phyloP scores from a whole-genome alignment of 2,113 vertebrate species.

The Sorex fumeus region DNA sequence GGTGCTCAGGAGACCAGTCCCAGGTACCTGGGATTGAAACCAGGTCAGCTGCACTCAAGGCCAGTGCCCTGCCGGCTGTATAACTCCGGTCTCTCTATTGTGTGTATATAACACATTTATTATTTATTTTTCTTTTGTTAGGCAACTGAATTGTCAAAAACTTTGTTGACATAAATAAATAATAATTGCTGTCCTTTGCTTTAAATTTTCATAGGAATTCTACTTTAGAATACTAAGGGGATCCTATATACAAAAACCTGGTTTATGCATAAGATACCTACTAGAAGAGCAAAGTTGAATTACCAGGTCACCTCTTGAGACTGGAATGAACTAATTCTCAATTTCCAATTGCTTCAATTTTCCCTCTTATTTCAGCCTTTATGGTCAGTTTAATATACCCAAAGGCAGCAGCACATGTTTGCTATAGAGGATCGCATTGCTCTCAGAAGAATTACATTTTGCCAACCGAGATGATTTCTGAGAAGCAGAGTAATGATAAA shows the following conservation, averaged over 20 bases:
- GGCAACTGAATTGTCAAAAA: no score
- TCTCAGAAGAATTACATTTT: neutral
- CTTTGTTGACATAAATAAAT: no score
- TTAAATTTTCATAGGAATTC: no score
- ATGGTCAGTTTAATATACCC: fast-evolving
- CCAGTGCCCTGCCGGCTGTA: no score
- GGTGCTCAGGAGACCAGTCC: no score
- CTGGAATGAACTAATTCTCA: neutral
- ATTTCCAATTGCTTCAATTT: neutral
- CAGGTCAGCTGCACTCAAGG: no score
- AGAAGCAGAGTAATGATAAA: neutral
- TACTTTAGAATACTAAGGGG: neutral
- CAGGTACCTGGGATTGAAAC: no score
- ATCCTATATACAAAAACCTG: neutral
- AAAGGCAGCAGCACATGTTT: neutral
- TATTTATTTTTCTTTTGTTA: no score
- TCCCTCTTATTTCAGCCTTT: neutral
- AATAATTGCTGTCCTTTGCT: no score
- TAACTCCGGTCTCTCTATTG: no score
- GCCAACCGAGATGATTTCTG: neutral
- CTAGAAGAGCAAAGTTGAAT: neutral
- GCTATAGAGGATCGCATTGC: neutral
- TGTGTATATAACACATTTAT: no score
- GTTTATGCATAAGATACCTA: neutral
- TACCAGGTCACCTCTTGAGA: neutral